These are phyloP conservation scores for Tenthredo distinguenda DNA, from an alignment of 2,888 invertebrate genomes.

Conservation along the genomic window DNA sequence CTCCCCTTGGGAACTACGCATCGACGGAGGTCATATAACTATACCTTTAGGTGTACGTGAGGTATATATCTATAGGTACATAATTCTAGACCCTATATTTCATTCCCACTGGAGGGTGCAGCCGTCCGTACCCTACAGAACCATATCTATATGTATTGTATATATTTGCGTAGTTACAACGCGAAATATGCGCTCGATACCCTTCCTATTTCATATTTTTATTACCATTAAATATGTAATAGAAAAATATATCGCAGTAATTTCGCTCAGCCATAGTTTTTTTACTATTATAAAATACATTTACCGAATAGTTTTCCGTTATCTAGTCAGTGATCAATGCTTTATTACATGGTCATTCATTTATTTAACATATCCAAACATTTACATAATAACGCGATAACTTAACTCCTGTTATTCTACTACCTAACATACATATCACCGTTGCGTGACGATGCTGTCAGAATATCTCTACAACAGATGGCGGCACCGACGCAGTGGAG, in stretches of 20 bases:
- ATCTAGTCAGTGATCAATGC: neutral
- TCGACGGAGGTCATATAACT: slow-evolving; percentile 19
- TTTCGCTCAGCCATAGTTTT: neutral
- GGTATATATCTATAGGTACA: neutral
- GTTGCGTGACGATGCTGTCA: neutral
- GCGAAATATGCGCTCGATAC: slow-evolving; percentile 45
- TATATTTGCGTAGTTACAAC: slow-evolving; percentile 19
- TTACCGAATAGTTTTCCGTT: neutral
- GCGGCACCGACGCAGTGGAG: neutral
- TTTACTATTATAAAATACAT: neutral
- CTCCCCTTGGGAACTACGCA: slow-evolving; percentile 43
- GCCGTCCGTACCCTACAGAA: slow-evolving; percentile 14
- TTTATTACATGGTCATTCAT: neutral
- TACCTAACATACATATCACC: slow-evolving; percentile 18
- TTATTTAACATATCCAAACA: neutral
- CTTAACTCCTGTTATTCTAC: neutral
- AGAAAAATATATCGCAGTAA: neutral
- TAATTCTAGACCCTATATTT: slow-evolving; percentile 44
- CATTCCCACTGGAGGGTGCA: slow-evolving; percentile 44
- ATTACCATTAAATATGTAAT: neutral
- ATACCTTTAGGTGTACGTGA: neutral
- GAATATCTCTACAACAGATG: neutral
- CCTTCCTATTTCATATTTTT: neutral
- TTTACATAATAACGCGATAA: neutral
- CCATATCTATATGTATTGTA: neutral